Base-by-base conservation (phyloP, 2,113 vertebrate genomes). In the Sigmodon hispidus region DNA sequence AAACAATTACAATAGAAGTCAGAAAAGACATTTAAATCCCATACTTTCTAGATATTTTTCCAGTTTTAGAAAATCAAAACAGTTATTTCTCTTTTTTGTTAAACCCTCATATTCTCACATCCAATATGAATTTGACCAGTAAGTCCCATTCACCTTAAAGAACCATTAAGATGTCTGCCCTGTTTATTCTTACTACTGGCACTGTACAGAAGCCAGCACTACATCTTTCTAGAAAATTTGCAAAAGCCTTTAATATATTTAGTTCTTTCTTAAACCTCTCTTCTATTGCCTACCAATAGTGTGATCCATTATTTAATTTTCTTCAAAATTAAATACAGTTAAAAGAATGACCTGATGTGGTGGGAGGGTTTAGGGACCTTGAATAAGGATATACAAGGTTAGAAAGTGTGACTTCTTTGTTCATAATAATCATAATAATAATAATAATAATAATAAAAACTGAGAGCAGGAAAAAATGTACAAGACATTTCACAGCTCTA, bases 11-110 rank as follows among this genome's bases (percentile, higher is more conserved):
- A 83, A 57, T 70, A 61, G 86, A 80, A 31, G 65, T 95, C n/a
- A 93, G 24, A 92, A 70, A 65, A 70, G 10, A 69, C 5, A 50
- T 92, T 90, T 89, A 55, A 85, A 73, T 94, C 92, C 45, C 76
- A 59, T 1, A 5, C 50, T 67, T 1, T 73, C 72, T 90, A 61
- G 12, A 76, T 0, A n/a, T 2, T 67, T 91, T 91, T 75, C 24
- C 52, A 65, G 15, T 83, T 81, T 95, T 94, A 48, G 29, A 73
- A 92, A 7, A 7, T 89, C 0, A 22, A 75, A 29, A 16, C 5
- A 43, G 36, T 88, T 67, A 10, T 83, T 81, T 36, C 7, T 76
- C 1, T 89, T 61, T 86, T 48, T 43, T 67, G 4, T 77, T 86
- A 83, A 67, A 6, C 59, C 29, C 87, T 5, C 12, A 52, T 7